phyloP scores from a whole-genome alignment of 2,797 vertebrate species.

The Benthosema pterotum region DNA sequence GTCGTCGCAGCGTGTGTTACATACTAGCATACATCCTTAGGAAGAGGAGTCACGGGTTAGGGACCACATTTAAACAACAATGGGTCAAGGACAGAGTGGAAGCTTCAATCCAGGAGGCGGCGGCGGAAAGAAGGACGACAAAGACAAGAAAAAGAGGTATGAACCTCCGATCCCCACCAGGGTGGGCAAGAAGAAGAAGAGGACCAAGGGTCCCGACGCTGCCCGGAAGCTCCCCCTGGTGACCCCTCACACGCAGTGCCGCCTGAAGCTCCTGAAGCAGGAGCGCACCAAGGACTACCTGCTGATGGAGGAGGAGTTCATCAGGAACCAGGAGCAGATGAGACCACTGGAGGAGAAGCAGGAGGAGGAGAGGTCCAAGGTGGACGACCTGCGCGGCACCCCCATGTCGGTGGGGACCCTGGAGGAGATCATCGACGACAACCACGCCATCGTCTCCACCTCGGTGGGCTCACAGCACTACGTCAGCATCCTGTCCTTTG shows the following conservation, averaged over 20 bases:
- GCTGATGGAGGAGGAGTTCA: conserved; percentile 99
- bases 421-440: conserved; percentile 99
- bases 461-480: conserved; percentile 98
- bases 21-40: too few relatives aligned
- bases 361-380: conserved; percentile 98
- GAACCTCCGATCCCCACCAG: conserved; percentile 97
- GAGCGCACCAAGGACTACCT: conserved; percentile 97
- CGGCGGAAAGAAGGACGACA: conserved; percentile 98
- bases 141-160: conserved; percentile 99
- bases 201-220: conserved; percentile 96
- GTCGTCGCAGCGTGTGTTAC: too few relatives aligned
- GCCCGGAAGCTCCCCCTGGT: conserved; percentile 97
- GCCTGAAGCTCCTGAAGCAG: conserved; percentile 90
- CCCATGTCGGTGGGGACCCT: conserved; percentile 98
- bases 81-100: conserved; percentile 97
- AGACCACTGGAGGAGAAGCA: conserved; percentile 99
- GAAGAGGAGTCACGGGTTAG: too few relatives aligned
- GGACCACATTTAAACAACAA: too few relatives aligned
- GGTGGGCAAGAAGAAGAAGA: conserved; percentile 98
- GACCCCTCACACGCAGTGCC: conserved; percentile 98
- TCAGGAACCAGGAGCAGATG: conserved; percentile 99
- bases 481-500: conserved; percentile 97
- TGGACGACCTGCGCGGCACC: conserved; percentile 95
- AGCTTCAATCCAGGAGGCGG: conserved; percentile 96
- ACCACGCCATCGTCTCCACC: conserved; percentile 97